These are phyloP conservation scores for Busseola fusca DNA, from an alignment of 2,888 invertebrate genomes.

Conservation along the genomic window DNA sequence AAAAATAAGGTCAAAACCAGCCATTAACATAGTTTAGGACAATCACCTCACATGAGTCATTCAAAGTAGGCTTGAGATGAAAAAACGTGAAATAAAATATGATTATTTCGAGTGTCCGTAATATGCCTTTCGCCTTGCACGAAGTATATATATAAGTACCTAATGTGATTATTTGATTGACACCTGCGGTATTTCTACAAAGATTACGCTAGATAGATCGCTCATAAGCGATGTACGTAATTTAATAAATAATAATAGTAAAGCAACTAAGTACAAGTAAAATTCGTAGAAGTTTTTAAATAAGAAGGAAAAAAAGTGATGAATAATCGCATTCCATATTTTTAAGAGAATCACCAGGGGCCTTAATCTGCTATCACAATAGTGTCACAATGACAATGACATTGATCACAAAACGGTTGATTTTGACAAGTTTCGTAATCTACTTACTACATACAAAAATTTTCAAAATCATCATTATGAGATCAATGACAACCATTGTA, in stretches of 20 bases:
- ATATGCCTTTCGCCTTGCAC: slow-evolving; percentile 30
- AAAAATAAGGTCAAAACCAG: slow-evolving; percentile 50
- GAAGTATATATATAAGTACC: too few relatives aligned
- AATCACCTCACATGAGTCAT: slow-evolving; percentile 39
- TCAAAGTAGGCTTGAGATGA: slow-evolving; percentile 40
- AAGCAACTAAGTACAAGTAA: not conserved
- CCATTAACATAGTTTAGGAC: slow-evolving; percentile 57
- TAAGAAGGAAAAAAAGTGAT: slow-evolving; percentile 5
- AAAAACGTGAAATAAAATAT: slow-evolving; percentile 20
- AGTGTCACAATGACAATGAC: too few relatives aligned
- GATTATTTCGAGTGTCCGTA: slow-evolving; percentile 18
- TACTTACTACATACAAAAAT: too few relatives aligned
- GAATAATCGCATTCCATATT: slow-evolving; percentile 20
- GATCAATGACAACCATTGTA: too few relatives aligned
- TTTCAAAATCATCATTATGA: too few relatives aligned
- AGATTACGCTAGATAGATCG: not conserved
- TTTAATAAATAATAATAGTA: not conserved
- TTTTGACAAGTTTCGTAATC: too few relatives aligned
- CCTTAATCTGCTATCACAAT: too few relatives aligned
- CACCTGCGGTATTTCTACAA: slow-evolving; percentile 4
- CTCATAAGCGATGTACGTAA: slow-evolving; percentile 1
- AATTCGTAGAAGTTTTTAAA: slow-evolving; percentile 15
- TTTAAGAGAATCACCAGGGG: too few relatives aligned
- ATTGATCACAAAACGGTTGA: too few relatives aligned
- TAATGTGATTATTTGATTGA: slow-evolving; percentile 25